A percentile compares a stretch with the other conserved stretches of the same genome.
phyloP scores from a whole-genome alignment of 2,113 vertebrate species.

The Andinoacara biseriatus region DNA sequence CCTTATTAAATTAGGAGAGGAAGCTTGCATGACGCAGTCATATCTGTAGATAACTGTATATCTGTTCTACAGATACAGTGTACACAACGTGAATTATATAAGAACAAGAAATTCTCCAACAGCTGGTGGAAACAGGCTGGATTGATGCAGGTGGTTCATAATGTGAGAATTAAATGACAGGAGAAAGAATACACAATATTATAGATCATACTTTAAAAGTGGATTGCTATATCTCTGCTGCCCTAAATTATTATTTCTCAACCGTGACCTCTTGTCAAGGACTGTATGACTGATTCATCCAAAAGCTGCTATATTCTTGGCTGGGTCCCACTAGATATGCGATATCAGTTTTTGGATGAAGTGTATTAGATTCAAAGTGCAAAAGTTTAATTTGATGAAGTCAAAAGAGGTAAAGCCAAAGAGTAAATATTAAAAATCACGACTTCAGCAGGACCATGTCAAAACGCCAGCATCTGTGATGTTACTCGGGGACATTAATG shows the following conservation, averaged over 20 bases:
- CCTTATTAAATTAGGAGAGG: neutral
- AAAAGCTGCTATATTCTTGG: conserved; percentile 49
- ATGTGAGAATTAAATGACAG: neutral
- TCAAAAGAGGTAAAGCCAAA: neutral
- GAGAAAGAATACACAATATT: neutral
- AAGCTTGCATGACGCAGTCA: neutral
- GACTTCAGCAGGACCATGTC: neutral
- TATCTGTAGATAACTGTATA: conserved; percentile 17
- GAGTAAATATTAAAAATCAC: neutral
- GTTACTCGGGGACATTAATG: too few species aligned
- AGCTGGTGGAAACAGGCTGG: neutral
- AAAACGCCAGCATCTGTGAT: too few species aligned
- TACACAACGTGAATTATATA: neutral
- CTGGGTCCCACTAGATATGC: conserved; percentile 43
- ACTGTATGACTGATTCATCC: conserved; percentile 36
- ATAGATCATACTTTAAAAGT: neutral
- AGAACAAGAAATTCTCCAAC: neutral
- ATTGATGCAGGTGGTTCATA: neutral
- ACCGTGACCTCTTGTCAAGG: conserved; percentile 53
- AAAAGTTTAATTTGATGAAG: conserved; percentile 29
- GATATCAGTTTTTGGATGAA: conserved; percentile 43
- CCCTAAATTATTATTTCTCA: conserved; percentile 40
- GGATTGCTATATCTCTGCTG: neutral
- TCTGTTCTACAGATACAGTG: neutral
- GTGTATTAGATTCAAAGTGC: conserved; percentile 40